Conservation (phyloP, 2,888 invertebrate species). For the Tetranychus truncatus region DNA sequence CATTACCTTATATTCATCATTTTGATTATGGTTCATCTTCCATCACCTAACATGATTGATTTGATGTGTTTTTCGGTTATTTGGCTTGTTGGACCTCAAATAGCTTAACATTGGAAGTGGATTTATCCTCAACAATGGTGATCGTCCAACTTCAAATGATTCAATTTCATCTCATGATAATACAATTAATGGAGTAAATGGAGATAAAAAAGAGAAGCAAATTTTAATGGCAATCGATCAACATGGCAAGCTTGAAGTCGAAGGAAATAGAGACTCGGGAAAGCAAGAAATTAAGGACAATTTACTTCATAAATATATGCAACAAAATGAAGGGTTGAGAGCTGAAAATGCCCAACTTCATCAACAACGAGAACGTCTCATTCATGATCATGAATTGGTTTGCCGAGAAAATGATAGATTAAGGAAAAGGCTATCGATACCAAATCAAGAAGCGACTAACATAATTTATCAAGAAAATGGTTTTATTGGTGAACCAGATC, state of each 20-base stretch:
- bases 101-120: slow-evolving; percentile 19
- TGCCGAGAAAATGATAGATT: slow-evolving; percentile 76
- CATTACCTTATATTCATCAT: too few species aligned
- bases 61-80: too few species aligned
- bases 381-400: slow-evolving; percentile 71
- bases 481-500: not conserved
- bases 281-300: slow-evolving; percentile 39
- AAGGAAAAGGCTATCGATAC: slow-evolving; percentile 47
- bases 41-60: too few species aligned
- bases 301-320: slow-evolving; percentile 62
- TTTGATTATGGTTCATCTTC: too few species aligned
- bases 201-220: not conserved
- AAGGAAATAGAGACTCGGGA: not conserved
- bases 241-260: not conserved
- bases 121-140: slow-evolving; percentile 13
- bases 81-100: too few species aligned
- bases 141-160: slow-evolving; percentile 10
- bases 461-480: not conserved
- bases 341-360: slow-evolving; percentile 67
- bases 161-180: not conserved
- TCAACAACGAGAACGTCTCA: slow-evolving; percentile 53
- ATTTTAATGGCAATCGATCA: not conserved
- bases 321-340: slow-evolving; percentile 39
- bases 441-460: not conserved
- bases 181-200: not conserved